Percentiles rank a stretch among this genome's conserved stretches.
These are phyloP conservation scores for Acrocephalus kingi DNA, from an alignment of 2,113 vertebrate genomes.

Conservation along the genomic window DNA sequence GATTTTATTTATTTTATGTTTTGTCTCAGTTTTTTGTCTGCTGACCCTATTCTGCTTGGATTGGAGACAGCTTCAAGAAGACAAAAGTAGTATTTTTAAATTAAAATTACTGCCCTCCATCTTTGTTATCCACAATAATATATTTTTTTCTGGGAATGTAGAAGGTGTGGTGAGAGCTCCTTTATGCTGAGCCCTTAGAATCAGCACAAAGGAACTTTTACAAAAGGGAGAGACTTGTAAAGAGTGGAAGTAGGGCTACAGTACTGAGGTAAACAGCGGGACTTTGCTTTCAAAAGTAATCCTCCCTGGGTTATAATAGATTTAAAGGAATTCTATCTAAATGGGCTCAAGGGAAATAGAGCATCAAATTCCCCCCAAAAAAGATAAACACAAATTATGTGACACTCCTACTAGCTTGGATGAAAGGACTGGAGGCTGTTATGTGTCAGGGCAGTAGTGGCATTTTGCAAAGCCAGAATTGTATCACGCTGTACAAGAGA, in stretches of 20 bases:
- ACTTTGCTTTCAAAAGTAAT: neutral
- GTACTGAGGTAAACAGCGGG: neutral
- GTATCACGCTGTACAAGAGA: neutral
- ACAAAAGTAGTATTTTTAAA: conserved; percentile 20
- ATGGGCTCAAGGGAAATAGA: neutral
- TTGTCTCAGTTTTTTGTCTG: neutral
- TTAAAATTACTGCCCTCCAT: neutral
- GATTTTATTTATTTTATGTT: neutral
- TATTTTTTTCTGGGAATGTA: neutral
- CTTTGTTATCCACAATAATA: neutral
- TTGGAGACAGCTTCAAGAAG: conserved; percentile 7
- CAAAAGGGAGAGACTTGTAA: neutral
- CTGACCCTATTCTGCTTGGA: neutral
- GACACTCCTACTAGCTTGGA: neutral
- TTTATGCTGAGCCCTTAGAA: neutral
- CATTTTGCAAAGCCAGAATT: neutral
- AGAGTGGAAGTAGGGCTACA: neutral
- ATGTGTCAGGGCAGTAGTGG: accelerated
- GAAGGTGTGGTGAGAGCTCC: neutral
- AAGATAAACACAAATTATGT: neutral
- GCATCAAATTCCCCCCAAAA: neutral
- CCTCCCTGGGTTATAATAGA: neutral
- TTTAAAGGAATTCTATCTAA: neutral
- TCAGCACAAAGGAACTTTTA: neutral
- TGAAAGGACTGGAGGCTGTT: neutral